These are phyloP conservation scores for Dicentrarchus labrax DNA, from an alignment of 2,113 vertebrate genomes.

Conservation along the genomic window DNA sequence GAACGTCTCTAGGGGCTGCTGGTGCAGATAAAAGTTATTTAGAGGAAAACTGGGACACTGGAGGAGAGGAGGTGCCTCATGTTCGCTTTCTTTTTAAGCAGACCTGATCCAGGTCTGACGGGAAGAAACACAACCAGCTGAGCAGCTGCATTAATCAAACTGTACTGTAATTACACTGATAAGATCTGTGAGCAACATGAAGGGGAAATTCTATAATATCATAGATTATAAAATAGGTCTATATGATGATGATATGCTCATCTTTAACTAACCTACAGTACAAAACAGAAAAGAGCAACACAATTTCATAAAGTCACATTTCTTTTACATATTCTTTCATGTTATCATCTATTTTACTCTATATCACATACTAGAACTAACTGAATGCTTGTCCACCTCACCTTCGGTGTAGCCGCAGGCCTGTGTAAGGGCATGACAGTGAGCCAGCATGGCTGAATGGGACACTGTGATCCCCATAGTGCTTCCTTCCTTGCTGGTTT, in stretches of 20 bases:
- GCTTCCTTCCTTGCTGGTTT: slow-evolving; percentile 97
- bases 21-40: slow-evolving; percentile 58
- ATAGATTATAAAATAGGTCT: slow-evolving; percentile 1
- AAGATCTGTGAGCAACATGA: not conserved
- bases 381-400: slow-evolving; percentile 70
- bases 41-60: slow-evolving; percentile 68
- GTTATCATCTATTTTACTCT: not conserved
- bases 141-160: slow-evolving; percentile 47
- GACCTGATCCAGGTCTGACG: slow-evolving; percentile 43
- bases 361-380: not conserved
- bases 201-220: not conserved
- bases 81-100: slow-evolving; percentile 40
- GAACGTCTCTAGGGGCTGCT: slow-evolving; percentile 29
- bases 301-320: not conserved
- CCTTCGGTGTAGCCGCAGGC: slow-evolving; percentile 96
- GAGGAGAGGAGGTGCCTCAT: slow-evolving; percentile 35
- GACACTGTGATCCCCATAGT: slow-evolving; percentile 94
- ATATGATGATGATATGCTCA: not conserved
- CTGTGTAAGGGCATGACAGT: slow-evolving; percentile 93
- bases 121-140: slow-evolving; percentile 26
- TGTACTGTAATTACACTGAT: slow-evolving; percentile 37
- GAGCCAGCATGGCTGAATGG: slow-evolving; percentile 91
- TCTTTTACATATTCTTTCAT: not conserved
- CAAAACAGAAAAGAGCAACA: not conserved
- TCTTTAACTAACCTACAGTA: not conserved